Evolutionary conservation across 1,140 invertebrate genomes (phyloP).

Genomic region (Aphelenchoides fujianensis): DNA sequence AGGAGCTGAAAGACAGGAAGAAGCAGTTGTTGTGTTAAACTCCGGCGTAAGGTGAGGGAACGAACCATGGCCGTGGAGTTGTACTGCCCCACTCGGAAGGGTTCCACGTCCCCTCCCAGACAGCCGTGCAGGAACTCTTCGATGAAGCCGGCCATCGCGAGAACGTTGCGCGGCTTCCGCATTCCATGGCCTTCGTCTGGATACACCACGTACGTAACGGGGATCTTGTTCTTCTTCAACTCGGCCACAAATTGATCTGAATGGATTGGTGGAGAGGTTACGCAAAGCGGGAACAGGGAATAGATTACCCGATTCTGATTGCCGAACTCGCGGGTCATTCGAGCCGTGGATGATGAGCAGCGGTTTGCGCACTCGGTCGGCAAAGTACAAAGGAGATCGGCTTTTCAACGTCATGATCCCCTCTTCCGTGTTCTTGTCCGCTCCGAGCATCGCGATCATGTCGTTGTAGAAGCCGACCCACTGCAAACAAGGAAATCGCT

Average conservation of each 20-base stretch:
- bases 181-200: slow-evolving; percentile 50
- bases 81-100: slow-evolving; percentile 43
- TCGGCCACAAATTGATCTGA: slow-evolving; percentile 59
- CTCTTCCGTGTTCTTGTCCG: slow-evolving; percentile 52
- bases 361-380: slow-evolving; percentile 45
- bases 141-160: slow-evolving; percentile 49
- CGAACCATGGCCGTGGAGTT: slow-evolving; percentile 46
- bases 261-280: slow-evolving; percentile 10
- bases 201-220: slow-evolving; percentile 50
- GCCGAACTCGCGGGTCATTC: slow-evolving; percentile 52
- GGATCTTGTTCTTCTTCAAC: slow-evolving; percentile 52
- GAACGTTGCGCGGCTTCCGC: slow-evolving; percentile 45
- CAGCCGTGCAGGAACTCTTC: slow-evolving; percentile 50
- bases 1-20: too few species aligned
- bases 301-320: slow-evolving; percentile 43
- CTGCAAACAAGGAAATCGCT: not conserved
- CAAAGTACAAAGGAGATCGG: slow-evolving; percentile 53
- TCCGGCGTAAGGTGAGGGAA: too few species aligned
- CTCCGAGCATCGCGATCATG: slow-evolving; percentile 59
- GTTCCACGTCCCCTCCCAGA: slow-evolving; percentile 46
- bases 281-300: not conserved
- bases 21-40: too few species aligned
- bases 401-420: slow-evolving; percentile 45
- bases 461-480: slow-evolving; percentile 57
- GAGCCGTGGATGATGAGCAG: slow-evolving; percentile 49